These are phyloP conservation scores for Clytia hemisphaerica DNA, from an alignment of 30 jellyfish, hydroid and myxozoan species.

Conservation along the genomic window DNA sequence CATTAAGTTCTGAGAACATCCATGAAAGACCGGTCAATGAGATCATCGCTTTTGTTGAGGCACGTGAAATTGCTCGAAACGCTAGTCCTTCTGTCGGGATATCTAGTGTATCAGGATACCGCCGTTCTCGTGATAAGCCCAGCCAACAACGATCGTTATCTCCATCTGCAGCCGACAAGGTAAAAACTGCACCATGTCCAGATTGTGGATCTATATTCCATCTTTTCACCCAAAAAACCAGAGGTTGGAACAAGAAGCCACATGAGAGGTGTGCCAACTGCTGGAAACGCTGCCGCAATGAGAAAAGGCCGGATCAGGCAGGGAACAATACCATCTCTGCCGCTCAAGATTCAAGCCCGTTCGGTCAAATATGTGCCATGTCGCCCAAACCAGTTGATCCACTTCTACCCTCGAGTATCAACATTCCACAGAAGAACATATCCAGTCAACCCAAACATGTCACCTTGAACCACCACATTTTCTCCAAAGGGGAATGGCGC, in stretches of 20 bases:
- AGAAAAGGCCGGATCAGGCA: background rate
- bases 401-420: too few relatives aligned
- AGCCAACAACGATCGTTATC: background rate
- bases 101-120: background rate
- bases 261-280: background rate
- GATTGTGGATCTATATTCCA: conserved; percentile 1
- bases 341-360: conserved; percentile 3
- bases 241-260: conserved; percentile 5
- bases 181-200: background rate
- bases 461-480: background rate
- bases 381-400: too few relatives aligned
- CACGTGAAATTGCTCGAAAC: background rate
- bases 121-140: background rate
- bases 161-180: background rate
- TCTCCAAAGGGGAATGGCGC: conserved; percentile 5
- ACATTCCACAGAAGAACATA: background rate
- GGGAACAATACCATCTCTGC: conserved; percentile 1
- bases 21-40: background rate
- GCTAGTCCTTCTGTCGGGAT: background rate
- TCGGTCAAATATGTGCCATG: conserved; percentile 1
- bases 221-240: background rate
- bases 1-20: background rate
- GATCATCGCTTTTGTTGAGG: conserved; percentile 5
- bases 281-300: background rate
- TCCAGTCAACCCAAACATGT: background rate